Base-by-base conservation (phyloP, 1,140 invertebrate species). In the Drusus annulatus region DNA sequence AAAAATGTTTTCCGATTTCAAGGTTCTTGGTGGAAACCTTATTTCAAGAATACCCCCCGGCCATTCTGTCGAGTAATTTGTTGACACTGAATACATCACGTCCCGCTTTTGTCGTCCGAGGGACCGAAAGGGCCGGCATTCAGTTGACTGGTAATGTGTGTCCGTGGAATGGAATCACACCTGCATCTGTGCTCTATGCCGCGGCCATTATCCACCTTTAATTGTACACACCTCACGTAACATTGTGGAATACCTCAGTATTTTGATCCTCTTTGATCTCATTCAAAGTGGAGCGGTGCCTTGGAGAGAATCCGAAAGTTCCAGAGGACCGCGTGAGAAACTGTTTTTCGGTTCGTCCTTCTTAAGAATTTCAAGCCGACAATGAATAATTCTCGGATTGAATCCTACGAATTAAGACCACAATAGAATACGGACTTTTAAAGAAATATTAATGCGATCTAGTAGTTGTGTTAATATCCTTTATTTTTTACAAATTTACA, bases 61-160 rank as follows among this genome's bases (percentile, higher is more conserved):
- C 36, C 5, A 56, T 45, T 17, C 31, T 69, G 65, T 69, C 2
- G 19, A 54, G n/a, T 36, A 76, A 80, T 80, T 80, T 80, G 79
- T 80, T 76, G 79, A 76, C 79, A 76, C 60, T 76, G 79, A 81
- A 81, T 81, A 71, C 63, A 81, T 81, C 80, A 81, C 80, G 80
- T 77, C 52, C 71, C 28, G 58, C 16, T 71, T 75, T 80, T 75
- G 69, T 76, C 68, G 51, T 71, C 25, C 13, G 7, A 45, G n/a
- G 51, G 52, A 25, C 50, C 51, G 7, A 74, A 74, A 74, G 54
- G 50, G 52, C 71, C 71, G 71, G 25, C 71, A 73, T 58, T 16
- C 25, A 17, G 23, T 74, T 52, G 51, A 56, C 51, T 74, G 54
- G 13, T 69, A 25, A 73, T 51, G 16, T 74, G 51, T 74, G 51